phyloP scores from a whole-genome alignment of 2,797 vertebrate species.

The Ctenochaetus hawaiiensis region DNA sequence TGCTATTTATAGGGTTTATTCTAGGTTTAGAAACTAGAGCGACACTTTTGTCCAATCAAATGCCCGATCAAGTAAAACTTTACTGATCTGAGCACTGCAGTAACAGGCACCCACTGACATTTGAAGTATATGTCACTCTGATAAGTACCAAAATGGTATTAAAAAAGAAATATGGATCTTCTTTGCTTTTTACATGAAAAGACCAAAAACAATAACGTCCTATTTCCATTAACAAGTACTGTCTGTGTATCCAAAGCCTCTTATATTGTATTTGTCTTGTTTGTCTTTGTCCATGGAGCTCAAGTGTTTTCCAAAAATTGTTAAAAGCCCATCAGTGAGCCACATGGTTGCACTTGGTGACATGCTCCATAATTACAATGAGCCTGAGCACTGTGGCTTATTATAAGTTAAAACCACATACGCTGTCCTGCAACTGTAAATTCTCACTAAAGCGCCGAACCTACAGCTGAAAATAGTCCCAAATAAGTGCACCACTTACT shows the following conservation, averaged over 20 bases:
- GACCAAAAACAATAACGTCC: neutral
- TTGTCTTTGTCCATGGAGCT: neutral
- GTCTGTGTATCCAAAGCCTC: neutral
- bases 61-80: conserved; percentile 28
- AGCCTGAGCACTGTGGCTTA: neutral
- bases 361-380: neutral
- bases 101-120: conserved; percentile 3
- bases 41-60: conserved; percentile 63
- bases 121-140: neutral
- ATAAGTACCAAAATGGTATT: neutral
- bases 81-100: conserved; percentile 29
- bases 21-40: conserved; percentile 73
- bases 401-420: neutral
- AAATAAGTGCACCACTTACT: neutral
- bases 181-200: neutral
- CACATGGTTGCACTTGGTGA: neutral
- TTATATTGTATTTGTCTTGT: neutral
- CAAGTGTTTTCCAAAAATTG: neutral
- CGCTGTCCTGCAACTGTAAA: neutral
- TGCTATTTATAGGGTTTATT: conserved; percentile 72
- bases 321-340: neutral
- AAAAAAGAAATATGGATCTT: neutral
- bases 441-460: neutral
- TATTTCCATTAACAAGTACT: neutral
- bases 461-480: neutral